Evolutionary conservation across 1,140 invertebrate genomes (phyloP), one percentile per base, ranked within the genome.

Genomic region (Aphis craccivora): DNA sequence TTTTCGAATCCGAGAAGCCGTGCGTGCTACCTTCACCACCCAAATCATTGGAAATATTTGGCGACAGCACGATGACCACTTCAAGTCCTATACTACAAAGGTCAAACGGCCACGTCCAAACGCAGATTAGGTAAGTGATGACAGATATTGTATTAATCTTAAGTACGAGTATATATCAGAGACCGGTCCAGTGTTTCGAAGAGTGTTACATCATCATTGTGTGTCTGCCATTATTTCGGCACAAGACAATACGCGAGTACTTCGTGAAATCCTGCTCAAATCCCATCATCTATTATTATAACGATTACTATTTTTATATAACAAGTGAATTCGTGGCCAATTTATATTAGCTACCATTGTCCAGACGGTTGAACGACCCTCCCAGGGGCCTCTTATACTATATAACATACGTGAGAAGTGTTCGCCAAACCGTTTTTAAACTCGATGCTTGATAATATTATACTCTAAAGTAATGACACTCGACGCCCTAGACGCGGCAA

Each of bases 1-100:
- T 97, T 95, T 97, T 97, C 95, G 97, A 97, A 95, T 97, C 97
- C 95, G 97, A 96, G 95, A 96, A 97, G 95, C 97, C 97, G 48
- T 96, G 97, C 95, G 96, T 96, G 95, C 96, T 97, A 94, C 96
- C 96, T 94, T 96, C 97, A 94, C 97, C 96, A 94, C 95, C 95
- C 90, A 95, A 95, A 48, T 89, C 95, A 95, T 94, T 95, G 94
- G 95, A 95, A 94, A 95, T 95, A 94, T 94, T 95, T 94, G 94
- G 95, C 95, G 95, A 95, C 94, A 95, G 95, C 94, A 95, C 95
- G 89, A 95, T 95, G 95, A 96, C 95, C 94, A 95, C 95, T 86
- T 96, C 95, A 95, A 95, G 95, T 94, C 95, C 95, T 90, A 94
- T 35, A n/a, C 92, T 86, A 93, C 94, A 94, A 95, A 95, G 95